Percentiles rank a stretch among this genome's conserved stretches.
phyloP scores from a whole-genome alignment of 2,113 vertebrate species.

The Panurus biarmicus region DNA sequence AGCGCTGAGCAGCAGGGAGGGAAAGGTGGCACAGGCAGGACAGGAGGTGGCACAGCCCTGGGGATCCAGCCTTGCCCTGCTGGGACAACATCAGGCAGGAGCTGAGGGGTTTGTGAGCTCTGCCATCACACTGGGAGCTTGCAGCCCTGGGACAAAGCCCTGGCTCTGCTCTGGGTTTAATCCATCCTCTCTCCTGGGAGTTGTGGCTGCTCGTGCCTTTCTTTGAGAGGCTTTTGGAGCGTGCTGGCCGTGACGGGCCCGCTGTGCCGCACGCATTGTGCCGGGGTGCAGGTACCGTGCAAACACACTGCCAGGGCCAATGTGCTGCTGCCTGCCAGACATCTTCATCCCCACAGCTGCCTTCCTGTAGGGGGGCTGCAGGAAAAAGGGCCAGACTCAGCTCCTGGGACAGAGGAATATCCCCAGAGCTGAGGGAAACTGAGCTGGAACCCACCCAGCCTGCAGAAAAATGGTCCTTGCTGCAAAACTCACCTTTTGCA shows the following conservation, averaged over 20 bases:
- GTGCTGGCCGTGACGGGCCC: background rate
- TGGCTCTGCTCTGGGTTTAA: background rate
- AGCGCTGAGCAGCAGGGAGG: background rate
- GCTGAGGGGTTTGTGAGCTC: background rate
- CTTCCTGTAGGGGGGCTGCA: accelerated
- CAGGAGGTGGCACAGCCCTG: background rate
- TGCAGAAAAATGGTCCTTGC: background rate
- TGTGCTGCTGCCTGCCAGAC: background rate
- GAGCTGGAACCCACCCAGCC: background rate
- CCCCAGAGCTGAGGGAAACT: background rate
- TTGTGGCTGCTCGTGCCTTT: background rate
- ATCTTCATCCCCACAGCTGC: slow-evolving; percentile 12
- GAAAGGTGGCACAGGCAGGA: background rate
- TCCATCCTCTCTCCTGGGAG: background rate
- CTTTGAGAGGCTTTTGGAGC: background rate
- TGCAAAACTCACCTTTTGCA: background rate
- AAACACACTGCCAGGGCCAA: background rate
- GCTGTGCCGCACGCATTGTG: background rate
- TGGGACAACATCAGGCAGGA: background rate
- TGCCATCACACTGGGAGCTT: background rate
- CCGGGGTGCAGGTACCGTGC: background rate
- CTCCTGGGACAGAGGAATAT: accelerated
- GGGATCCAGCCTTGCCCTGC: background rate
- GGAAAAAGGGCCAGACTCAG: background rate
- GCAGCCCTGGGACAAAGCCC: background rate